These are phyloP conservation scores for Athalia cordata DNA, from an alignment of 2,888 invertebrate species.

Conservation along the genomic window DNA sequence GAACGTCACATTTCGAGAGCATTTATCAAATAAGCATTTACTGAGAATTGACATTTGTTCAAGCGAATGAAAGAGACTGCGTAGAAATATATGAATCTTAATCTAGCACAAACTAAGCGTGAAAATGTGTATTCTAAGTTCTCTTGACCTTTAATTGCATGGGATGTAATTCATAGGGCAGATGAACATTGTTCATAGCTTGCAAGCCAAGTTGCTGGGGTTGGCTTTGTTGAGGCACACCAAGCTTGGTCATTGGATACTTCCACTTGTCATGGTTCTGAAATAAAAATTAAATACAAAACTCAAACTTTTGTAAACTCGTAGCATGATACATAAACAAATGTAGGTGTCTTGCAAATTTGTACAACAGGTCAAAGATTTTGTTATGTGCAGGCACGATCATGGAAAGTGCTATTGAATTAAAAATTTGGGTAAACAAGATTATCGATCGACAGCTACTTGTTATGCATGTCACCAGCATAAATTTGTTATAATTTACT, in stretches of 20 bases:
- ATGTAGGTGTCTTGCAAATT: background rate
- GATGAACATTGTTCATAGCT: conserved; percentile 74
- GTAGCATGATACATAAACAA: too few relatives aligned
- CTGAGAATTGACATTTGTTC: too few relatives aligned
- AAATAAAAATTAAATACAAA: conserved; percentile 66
- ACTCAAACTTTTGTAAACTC: conserved; percentile 19
- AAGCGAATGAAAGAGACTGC: background rate
- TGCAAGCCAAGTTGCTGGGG: conserved; percentile 77
- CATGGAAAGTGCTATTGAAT: too few relatives aligned
- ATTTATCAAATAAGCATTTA: too few relatives aligned
- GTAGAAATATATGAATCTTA: conserved; percentile 1
- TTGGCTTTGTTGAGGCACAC: conserved; percentile 77
- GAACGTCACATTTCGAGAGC: too few relatives aligned
- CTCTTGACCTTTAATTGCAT: conserved; percentile 70
- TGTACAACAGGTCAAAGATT: conserved; percentile 20
- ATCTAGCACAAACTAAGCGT: background rate
- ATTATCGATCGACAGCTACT: too few relatives aligned
- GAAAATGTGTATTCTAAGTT: conserved; percentile 11
- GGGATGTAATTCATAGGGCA: conserved; percentile 71
- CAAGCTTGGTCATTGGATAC: conserved; percentile 76
- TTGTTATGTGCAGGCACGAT: background rate
- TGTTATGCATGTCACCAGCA: too few relatives aligned
- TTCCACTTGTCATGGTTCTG: conserved; percentile 93
- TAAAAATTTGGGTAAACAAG: too few relatives aligned
- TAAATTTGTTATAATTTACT: too few relatives aligned